A percentile compares a stretch with the other conserved stretches of the same genome.
Evolutionary conservation across 2,797 vertebrate genomes (phyloP).

Genomic region (Ctenopoma multispine): DNA sequence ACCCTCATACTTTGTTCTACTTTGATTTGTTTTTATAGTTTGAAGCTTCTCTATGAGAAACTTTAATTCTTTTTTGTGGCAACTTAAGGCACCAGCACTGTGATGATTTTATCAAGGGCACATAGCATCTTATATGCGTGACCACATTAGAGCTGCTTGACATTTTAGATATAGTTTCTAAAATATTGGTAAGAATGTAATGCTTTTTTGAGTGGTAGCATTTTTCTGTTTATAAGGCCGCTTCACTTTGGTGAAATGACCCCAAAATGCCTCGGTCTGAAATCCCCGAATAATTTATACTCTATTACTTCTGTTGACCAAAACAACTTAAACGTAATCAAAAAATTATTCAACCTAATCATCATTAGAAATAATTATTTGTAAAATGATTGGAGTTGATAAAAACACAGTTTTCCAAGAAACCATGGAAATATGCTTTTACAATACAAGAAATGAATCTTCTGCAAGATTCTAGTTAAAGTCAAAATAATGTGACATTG

Average conservation of each 20-base stretch:
- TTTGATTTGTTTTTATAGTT: not conserved
- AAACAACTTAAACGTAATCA: not conserved
- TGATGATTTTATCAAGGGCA: not conserved
- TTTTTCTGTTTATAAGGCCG: not conserved
- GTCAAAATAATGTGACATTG: not conserved
- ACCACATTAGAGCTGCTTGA: not conserved
- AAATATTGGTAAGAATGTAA: not conserved
- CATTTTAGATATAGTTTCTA: not conserved
- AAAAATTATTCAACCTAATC: not conserved
- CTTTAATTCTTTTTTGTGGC: not conserved
- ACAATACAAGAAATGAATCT: not conserved
- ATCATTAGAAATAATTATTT: not conserved
- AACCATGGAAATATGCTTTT: not conserved
- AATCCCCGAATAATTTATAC: not conserved
- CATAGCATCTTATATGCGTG: not conserved
- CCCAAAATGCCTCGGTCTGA: not conserved
- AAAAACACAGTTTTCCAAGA: not conserved
- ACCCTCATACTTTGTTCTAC: not conserved
- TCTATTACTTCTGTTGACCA: constrained; percentile 2
- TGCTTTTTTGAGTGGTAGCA: not conserved
- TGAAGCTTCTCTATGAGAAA: constrained; percentile 1
- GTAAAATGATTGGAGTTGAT: not conserved
- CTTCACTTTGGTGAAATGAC: not conserved
- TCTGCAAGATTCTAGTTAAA: not conserved
- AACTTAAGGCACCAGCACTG: not conserved